Evolutionary conservation across 2,888 invertebrate genomes (phyloP), one percentile per base, ranked within the genome.

Genomic region (Lottia scabra): DNA sequence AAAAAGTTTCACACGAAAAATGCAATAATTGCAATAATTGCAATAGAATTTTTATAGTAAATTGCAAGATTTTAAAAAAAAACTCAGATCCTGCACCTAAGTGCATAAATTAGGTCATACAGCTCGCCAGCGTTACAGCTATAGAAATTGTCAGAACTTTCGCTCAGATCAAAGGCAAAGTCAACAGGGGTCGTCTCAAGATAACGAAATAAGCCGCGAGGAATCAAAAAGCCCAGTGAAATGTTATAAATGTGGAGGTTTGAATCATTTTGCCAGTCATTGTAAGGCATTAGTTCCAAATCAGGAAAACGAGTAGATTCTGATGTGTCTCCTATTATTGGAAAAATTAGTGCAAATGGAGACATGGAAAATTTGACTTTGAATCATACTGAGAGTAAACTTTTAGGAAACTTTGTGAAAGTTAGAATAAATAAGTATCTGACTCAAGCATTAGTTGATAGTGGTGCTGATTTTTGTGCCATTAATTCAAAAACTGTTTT

Each of bases 401-500:
- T 56, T 56, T 56, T 56, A 0, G 56, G 56, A 56, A 56, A 56
- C 23, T 56, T 56, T 15, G 56, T 56, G 4, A 1, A 23, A 0
- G 19, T 56, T n/a, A 56, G 23, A 56, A 56, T 56, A 12, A 56
- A 15, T 23, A 56, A 16, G 23, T 56, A 56, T 56, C n/a, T 56
- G 23, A 65, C 65, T 6, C 38, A 65, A 6, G 65, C 65, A 26
- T 19, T 65, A 16, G 8, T 4, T 19, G 65, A 65, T 26, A 65
- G 65, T 65, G 44, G 65, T 19, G 65, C 65, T 15, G 65, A 65
- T 65, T 27, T 65, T 65, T 56, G 56, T 16, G 56, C 56, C 1
- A 56, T 56, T 23, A 56, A 56, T 56, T 10, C 56, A 56, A 23
- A 56, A 56, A n/a, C 56, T n/a, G 48, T 48, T 19, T 48, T 19